Evolutionary conservation across 53 echinoderm and acorn worm genomes (phyloP).

Genomic region (Luidia sarsii): DNA sequence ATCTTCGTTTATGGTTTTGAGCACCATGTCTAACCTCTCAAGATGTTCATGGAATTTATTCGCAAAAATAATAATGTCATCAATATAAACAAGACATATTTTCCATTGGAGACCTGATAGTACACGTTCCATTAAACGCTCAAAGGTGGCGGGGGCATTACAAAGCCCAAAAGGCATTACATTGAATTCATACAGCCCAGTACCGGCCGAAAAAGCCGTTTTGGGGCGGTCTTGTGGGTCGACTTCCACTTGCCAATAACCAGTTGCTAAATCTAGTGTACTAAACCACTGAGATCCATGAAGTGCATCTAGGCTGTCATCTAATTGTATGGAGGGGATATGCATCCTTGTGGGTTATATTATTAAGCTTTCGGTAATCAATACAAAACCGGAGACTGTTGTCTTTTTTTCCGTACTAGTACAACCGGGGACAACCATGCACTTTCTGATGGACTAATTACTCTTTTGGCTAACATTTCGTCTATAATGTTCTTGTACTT

Average conservation of each 20-base stretch:
- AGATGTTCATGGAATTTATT: constrained; percentile 36
- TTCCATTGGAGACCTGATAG: constrained; percentile 28
- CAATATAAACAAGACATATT: constrained; percentile 10
- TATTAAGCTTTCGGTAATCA: constrained; percentile 10
- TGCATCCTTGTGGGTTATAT: constrained; percentile 1
- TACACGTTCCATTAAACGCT: constrained; percentile 25
- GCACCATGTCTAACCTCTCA: not conserved
- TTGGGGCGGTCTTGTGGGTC: not conserved
- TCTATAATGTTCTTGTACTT: not conserved
- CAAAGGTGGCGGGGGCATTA: constrained; percentile 35
- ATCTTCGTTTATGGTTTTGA: not conserved
- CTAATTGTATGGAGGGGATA: constrained; percentile 12
- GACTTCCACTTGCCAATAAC: constrained; percentile 12
- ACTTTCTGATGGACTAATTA: constrained; percentile 19
- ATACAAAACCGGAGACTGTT: constrained; percentile 16
- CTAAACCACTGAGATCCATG: not conserved
- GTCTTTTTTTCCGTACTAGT: constrained; percentile 32
- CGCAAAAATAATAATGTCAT: constrained; percentile 36
- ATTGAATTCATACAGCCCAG: constrained; percentile 1
- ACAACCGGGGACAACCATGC: constrained; percentile 41
- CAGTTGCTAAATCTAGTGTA: not conserved
- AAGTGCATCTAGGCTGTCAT: not conserved
- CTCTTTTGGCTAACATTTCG: not conserved
- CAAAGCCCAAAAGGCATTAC: constrained; percentile 22
- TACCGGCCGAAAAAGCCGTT: not conserved